Base-by-base conservation (phyloP, 2,113 vertebrate species). In the Vulpes ferrilata region DNA sequence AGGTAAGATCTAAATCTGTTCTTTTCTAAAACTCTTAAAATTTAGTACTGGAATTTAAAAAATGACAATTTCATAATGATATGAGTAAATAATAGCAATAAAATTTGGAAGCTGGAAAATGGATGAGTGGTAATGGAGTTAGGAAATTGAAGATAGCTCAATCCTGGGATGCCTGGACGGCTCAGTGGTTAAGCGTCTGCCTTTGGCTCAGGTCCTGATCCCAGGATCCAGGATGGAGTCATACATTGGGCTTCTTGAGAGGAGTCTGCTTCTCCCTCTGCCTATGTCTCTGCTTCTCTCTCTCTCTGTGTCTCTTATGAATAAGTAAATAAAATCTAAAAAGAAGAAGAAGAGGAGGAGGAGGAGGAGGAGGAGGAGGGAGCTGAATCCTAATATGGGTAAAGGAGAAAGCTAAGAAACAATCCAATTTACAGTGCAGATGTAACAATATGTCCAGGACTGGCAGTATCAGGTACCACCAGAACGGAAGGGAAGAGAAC, bases 101-200 rank as follows among this genome's bases (percentile, higher is more conserved):
- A 53, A 91, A 88, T 69, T 89, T 94, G 27, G 30, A 97, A 73
- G 57, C 23, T 89, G n/a, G 60, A 94, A 74, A 71, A 92, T 27
- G 25, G 73, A 74, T 69, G 53, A 94, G 4, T 71, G 74, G 27
- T 65, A 93, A 79, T 10, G 38, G 23, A 90, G 25, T 51, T 27
- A 96, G 60, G 22, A 93, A 25, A 83, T 0, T 85, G 53, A 27
- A 88, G 85, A 96, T 51, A 84, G 62, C 38, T n/a, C 55, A 93
- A 76, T 60, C 20, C 30, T 57, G 43, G 43, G 43, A 43, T 6
- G 43, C 43, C 43, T 43, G 43, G 43, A 43, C 7, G 6, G 6
- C 43, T 43, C 43, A 43, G 43, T 7, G 6, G 43, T 43, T 43
- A 7, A 43, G 43, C 6, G 7, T 43, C 43, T 43, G 43, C 43